Percentiles rank a stretch among this genome's conserved stretches.
These are phyloP conservation scores for Cottus gobio DNA, from an alignment of 2,113 vertebrate species.

Conservation along the genomic window DNA sequence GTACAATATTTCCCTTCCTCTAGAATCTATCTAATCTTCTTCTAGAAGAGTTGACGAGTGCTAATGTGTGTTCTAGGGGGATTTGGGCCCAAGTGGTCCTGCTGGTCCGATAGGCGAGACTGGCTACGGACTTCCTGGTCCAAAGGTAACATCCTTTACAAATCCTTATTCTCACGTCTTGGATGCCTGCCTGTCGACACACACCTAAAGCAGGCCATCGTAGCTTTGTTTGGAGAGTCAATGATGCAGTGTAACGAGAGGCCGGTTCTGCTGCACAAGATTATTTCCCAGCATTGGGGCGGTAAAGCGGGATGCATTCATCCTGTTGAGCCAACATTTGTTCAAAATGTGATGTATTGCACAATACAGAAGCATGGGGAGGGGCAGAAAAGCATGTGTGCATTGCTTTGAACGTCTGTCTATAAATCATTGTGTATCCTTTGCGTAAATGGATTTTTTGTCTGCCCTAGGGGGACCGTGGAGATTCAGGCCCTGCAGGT, in stretches of 20 bases:
- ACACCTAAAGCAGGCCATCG: not conserved
- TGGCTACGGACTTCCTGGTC: conserved; percentile 90
- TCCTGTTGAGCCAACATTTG: not conserved
- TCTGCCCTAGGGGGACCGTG: conserved; percentile 86
- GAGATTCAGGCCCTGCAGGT: conserved; percentile 84
- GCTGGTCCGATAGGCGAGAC: conserved; percentile 89
- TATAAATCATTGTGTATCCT: conserved; percentile 36
- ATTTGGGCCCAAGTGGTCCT: conserved; percentile 85
- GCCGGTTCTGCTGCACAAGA: conserved; percentile 6
- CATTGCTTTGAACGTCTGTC: not conserved
- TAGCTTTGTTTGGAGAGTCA: conserved; percentile 5
- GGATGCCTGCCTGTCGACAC: not conserved
- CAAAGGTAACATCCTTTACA: conserved; percentile 83
- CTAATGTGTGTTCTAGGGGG: conserved; percentile 83
- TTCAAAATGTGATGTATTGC: conserved; percentile 26
- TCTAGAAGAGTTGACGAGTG: not conserved
- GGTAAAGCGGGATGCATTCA: not conserved
- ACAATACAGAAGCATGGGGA: not conserved
- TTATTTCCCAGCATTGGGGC: not conserved
- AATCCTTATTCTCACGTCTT: not conserved
- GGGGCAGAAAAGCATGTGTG: conserved; percentile 17
- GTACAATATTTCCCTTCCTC: no score
- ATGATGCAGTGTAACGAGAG: conserved; percentile 7
- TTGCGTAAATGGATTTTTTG: conserved; percentile 24
- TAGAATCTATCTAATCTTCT: no score